phyloP scores from a whole-genome alignment of 2,113 vertebrate species.

The Rhinoptilus africanus region DNA sequence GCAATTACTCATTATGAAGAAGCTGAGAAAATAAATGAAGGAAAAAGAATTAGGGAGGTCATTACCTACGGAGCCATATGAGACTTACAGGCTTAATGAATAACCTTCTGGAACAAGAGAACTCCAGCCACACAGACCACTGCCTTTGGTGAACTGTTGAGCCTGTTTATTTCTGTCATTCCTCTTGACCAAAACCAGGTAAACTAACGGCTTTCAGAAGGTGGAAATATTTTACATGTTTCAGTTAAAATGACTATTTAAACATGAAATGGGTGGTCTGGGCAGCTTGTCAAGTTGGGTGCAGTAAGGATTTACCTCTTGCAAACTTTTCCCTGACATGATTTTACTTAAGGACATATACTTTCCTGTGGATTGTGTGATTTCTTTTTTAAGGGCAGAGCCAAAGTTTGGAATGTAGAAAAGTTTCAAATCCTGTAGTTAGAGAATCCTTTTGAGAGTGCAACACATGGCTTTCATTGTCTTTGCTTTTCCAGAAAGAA shows the following conservation, averaged over 20 bases:
- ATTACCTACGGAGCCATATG: background rate
- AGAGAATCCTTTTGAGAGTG: background rate
- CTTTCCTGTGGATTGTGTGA: slow-evolving; percentile 12
- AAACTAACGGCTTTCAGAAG: background rate
- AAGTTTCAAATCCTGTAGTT: background rate
- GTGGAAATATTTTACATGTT: background rate
- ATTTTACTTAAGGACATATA: background rate
- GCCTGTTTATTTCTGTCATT: background rate
- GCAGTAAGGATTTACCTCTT: background rate
- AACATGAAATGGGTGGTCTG: background rate
- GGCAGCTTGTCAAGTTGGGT: background rate
- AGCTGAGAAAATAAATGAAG: slow-evolving; percentile 1
- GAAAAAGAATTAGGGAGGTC: background rate
- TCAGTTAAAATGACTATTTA: background rate
- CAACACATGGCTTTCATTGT: background rate
- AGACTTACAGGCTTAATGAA: background rate
- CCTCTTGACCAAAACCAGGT: background rate
- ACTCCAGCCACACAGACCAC: background rate
- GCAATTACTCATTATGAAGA: background rate
- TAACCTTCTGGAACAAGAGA: background rate
- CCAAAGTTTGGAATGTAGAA: background rate
- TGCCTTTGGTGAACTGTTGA: background rate
- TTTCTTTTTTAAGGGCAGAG: background rate
- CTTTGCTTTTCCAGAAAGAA: background rate
- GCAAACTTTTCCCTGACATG: background rate